phyloP scores from a whole-genome alignment of 2,888 invertebrate species.

The Melieria picta region DNA sequence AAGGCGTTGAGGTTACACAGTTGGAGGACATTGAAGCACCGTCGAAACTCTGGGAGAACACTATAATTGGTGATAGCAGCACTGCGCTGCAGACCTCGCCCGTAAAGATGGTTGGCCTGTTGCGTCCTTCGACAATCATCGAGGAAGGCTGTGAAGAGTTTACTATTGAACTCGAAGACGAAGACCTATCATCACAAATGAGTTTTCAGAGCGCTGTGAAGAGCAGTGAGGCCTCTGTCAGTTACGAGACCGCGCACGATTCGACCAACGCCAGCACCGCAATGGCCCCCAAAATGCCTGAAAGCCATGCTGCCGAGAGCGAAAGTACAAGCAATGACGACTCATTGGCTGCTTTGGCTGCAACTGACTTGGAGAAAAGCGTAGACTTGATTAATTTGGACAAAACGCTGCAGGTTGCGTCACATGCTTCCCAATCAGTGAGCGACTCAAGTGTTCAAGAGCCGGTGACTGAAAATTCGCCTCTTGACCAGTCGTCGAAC shows the following conservation, averaged over 20 bases:
- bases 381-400: constrained; percentile 51
- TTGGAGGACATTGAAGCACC: constrained; percentile 63
- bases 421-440: neutral
- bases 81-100: constrained; percentile 56
- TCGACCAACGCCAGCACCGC: constrained; percentile 43
- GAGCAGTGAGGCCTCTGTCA: constrained; percentile 44
- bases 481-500: neutral
- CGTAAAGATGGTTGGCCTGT: constrained; percentile 61
- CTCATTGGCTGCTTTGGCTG: no score
- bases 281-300: neutral
- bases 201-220: constrained; percentile 55
- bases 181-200: constrained; percentile 45
- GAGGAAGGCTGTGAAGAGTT: constrained; percentile 56
- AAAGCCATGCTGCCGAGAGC: no score
- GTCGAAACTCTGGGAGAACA: constrained; percentile 62
- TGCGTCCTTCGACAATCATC: constrained; percentile 64
- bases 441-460: no score
- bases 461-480: neutral
- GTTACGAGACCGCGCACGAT: constrained; percentile 60
- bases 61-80: constrained; percentile 43
- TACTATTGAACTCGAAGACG: constrained; percentile 16
- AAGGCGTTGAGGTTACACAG: constrained; percentile 55
- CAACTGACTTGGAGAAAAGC: neutral
- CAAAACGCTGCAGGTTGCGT: constrained; percentile 38
- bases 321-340: no score